Percentiles rank a stretch among this genome's conserved stretches.
Evolutionary conservation across 2,113 vertebrate genomes (phyloP).

Genomic region (Rostratula benghalensis): DNA sequence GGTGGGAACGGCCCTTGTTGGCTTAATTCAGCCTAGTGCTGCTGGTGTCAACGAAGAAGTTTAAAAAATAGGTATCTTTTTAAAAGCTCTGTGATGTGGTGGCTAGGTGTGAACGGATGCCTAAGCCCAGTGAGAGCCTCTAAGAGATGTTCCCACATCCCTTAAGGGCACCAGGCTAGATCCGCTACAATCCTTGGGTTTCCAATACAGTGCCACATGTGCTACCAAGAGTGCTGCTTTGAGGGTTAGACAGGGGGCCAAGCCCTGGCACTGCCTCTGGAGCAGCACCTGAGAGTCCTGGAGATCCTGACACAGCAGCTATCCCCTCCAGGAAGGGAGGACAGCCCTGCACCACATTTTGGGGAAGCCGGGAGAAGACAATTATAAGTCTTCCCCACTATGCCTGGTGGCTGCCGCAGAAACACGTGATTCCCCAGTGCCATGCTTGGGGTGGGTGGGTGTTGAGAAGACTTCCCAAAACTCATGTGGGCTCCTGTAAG

Average conservation of each 20-base stretch:
- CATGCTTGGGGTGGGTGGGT: accelerated
- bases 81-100: background rate
- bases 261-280: accelerated
- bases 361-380: slow-evolving; percentile 25
- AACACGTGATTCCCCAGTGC: background rate
- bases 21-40: accelerated
- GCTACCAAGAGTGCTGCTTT: background rate
- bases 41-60: background rate
- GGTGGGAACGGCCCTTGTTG: accelerated
- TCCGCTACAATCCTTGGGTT: background rate
- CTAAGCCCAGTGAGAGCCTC: background rate
- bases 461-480: slow-evolving; percentile 43
- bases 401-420: background rate
- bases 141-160: background rate
- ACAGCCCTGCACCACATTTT: background rate
- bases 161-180: background rate
- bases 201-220: accelerated
- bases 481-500: background rate
- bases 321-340: background rate
- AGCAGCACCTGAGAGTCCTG: background rate
- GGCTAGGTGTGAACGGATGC: background rate
- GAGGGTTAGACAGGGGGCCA: accelerated
- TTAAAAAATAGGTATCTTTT: background rate
- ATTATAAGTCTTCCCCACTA: background rate
- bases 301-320: background rate